Evolutionary conservation across 1,140 invertebrate species (phyloP).

Genomic region (Streblospio benedicti): DNA sequence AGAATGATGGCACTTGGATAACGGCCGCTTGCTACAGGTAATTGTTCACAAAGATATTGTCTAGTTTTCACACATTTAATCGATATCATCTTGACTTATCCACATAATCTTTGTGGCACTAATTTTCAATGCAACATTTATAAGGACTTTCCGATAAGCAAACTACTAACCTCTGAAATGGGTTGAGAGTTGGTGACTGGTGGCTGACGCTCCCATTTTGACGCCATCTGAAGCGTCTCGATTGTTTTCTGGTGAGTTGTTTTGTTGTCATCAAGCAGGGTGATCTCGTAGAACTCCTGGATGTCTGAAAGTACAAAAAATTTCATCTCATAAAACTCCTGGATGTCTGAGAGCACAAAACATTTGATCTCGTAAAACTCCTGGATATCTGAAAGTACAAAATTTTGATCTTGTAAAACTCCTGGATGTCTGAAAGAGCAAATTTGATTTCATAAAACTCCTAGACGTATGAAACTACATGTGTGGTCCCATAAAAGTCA

Average conservation of each 20-base stretch:
- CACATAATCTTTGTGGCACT: too few species aligned
- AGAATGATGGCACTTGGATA: too few species aligned
- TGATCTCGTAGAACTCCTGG: slow-evolving; percentile 97
- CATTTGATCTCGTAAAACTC: slow-evolving; percentile 92
- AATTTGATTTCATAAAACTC: slow-evolving; percentile 92
- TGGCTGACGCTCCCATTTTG: slow-evolving; percentile 67
- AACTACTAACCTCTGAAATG: slow-evolving; percentile 25
- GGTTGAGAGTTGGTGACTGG: slow-evolving; percentile 28
- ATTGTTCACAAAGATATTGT: too few species aligned
- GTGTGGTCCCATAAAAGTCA: slow-evolving; percentile 93
- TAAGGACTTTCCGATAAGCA: background rate
- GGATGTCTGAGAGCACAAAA: slow-evolving; percentile 75
- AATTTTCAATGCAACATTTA: too few species aligned
- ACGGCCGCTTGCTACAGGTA: too few species aligned
- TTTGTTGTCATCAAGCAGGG: slow-evolving; percentile 88
- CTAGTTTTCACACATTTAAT: too few species aligned
- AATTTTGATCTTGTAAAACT: slow-evolving; percentile 88
- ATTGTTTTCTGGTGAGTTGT: slow-evolving; percentile 88
- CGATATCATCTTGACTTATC: too few species aligned
- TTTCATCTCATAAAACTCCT: slow-evolving; percentile 97
- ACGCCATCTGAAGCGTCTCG: slow-evolving; percentile 89
- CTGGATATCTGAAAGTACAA: slow-evolving; percentile 82
- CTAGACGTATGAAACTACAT: slow-evolving; percentile 81
- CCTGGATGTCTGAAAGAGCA: slow-evolving; percentile 85
- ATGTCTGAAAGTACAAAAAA: slow-evolving; percentile 70